Percentiles rank a stretch among this genome's conserved stretches.
phyloP scores from a whole-genome alignment of 1,140 invertebrate species.

The Danaus melanippus region DNA sequence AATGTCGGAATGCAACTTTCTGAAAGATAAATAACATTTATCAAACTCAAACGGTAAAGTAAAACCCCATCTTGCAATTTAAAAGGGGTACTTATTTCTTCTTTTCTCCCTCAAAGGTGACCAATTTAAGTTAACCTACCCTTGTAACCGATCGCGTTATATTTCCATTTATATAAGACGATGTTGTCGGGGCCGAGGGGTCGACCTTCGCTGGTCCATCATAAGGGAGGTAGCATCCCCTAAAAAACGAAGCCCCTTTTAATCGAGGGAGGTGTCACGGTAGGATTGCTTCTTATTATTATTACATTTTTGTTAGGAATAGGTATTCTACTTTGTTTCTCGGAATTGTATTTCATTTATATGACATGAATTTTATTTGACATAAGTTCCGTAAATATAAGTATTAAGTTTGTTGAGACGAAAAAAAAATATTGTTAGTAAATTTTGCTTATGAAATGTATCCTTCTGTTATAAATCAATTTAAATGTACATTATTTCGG shows the following conservation, averaged over 20 bases:
- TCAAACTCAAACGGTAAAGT: slow-evolving; percentile 1
- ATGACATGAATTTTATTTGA: no score
- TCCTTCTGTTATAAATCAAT: no score
- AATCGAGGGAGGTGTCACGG: slow-evolving; percentile 35
- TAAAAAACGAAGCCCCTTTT: slow-evolving; percentile 48
- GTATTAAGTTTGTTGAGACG: no score
- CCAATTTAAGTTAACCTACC: slow-evolving; percentile 34
- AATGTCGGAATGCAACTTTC: slow-evolving; percentile 35
- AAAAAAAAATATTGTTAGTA: no score
- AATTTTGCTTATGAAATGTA: no score
- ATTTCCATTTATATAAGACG: slow-evolving; percentile 16
- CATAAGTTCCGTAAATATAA: no score
- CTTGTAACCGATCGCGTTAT: slow-evolving; percentile 17
- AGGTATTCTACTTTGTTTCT: slow-evolving; percentile 8
- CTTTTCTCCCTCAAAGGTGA: slow-evolving; percentile 37
- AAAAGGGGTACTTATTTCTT: slow-evolving; percentile 57
- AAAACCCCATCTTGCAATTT: slow-evolving; percentile 50
- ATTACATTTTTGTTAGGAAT: slow-evolving; percentile 27
- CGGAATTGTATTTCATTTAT: neutral
- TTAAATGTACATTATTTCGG: no score
- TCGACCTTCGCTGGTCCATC: slow-evolving; percentile 31
- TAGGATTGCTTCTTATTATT: slow-evolving; percentile 39
- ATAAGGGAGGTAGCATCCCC: slow-evolving; percentile 26
- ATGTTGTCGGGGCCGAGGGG: slow-evolving; percentile 19
- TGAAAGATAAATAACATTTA: no score